phyloP scores from a whole-genome alignment of 2,113 vertebrate genomes.

The Lota lota region DNA sequence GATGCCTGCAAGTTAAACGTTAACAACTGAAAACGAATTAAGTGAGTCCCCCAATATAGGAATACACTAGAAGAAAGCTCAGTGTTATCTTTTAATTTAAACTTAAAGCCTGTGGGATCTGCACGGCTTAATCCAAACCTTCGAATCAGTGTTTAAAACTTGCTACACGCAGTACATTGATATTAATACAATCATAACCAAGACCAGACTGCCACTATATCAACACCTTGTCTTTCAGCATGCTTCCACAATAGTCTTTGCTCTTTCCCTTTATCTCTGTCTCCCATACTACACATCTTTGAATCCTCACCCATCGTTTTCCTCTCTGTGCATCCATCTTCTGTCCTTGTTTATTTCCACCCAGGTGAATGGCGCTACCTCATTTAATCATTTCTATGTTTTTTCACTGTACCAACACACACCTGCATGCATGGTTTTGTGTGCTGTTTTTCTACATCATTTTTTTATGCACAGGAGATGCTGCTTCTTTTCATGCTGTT shows the following conservation, averaged over 20 bases:
- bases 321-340: slow-evolving; percentile 2
- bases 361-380: background rate
- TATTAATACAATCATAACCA: no score
- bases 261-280: background rate
- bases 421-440: background rate
- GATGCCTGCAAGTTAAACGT: no score
- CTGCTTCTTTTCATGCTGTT: background rate
- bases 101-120: no score
- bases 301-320: background rate
- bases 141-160: no score
- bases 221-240: background rate
- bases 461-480: background rate
- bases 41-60: no score
- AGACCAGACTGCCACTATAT: no score
- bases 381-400: background rate
- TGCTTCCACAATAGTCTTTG: background rate
- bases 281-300: no score
- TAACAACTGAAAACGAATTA: no score
- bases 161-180: no score
- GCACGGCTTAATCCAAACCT: no score
- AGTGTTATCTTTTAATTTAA: no score
- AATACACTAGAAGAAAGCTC: no score
- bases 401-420: background rate
- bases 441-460: background rate
- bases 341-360: background rate